Evolutionary conservation across 1,140 invertebrate genomes (phyloP).

Genomic region (Cepaea nemoralis): DNA sequence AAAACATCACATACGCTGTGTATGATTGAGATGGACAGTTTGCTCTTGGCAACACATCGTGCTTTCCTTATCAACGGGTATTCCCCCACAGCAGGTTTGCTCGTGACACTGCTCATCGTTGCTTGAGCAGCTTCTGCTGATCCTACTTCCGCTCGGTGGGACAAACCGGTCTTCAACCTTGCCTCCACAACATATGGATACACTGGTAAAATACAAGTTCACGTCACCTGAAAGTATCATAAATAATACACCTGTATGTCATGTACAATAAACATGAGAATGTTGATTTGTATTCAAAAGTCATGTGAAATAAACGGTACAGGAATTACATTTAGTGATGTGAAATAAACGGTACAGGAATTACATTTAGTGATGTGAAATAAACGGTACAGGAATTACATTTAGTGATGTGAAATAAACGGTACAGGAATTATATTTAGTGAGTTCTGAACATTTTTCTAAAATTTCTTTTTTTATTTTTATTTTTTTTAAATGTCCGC

Average conservation of each 20-base stretch:
- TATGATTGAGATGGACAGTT: neutral
- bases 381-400: no score
- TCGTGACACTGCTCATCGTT: constrained; percentile 14
- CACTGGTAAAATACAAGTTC: neutral
- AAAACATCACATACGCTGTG: neutral
- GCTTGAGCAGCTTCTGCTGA: neutral
- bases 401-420: no score
- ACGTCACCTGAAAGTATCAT: neutral
- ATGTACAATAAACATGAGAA: no score
- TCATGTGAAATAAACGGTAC: no score
- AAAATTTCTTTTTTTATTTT: no score
- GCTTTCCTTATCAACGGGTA: neutral
- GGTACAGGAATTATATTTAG: no score
- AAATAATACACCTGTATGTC: neutral
- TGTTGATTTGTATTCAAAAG: no score
- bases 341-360: no score
- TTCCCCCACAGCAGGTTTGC: neutral
- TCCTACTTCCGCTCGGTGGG: neutral
- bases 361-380: no score
- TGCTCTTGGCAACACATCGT: neutral
- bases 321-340: no score
- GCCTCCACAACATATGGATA: neutral
- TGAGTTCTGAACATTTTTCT: no score
- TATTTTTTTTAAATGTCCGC: no score
- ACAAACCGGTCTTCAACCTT: neutral